These are phyloP conservation scores for Hymenopus coronatus DNA, from an alignment of 2,888 invertebrate species.

Conservation along the genomic window DNA sequence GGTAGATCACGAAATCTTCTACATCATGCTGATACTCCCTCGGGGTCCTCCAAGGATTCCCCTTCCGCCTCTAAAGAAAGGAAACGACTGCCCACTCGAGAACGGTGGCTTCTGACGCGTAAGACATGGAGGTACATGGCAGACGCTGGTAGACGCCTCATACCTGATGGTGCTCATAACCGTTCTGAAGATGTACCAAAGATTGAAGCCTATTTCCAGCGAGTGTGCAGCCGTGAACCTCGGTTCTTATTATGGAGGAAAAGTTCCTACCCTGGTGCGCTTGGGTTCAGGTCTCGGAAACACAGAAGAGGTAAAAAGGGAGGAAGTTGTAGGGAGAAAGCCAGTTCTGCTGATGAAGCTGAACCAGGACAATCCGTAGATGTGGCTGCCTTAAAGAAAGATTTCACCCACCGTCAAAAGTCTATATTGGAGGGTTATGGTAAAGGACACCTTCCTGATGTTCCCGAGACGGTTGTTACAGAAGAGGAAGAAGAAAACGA, in stretches of 20 bases:
- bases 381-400: conserved; percentile 61
- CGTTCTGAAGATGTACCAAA: conserved; percentile 73
- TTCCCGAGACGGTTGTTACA: not conserved
- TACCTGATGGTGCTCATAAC: conserved; percentile 76
- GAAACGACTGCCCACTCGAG: conserved; percentile 58
- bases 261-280: conserved; percentile 74
- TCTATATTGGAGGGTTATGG: not conserved
- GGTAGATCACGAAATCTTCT: not conserved
- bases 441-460: conserved; percentile 15
- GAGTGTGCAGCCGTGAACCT: conserved; percentile 74
- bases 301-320: conserved; percentile 55
- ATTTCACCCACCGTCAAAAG: not conserved
- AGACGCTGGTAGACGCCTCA: conserved; percentile 81
- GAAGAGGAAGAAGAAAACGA: conserved; percentile 22
- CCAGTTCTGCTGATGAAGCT: conserved; percentile 65
- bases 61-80: conserved; percentile 41
- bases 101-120: conserved; percentile 82
- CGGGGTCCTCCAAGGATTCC: not conserved
- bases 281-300: conserved; percentile 54
- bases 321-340: conserved; percentile 65
- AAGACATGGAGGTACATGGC: conserved; percentile 93
- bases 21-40: not conserved
- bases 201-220: conserved; percentile 81
- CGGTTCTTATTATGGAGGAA: conserved; percentile 79
- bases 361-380: conserved; percentile 51